Evolutionary conservation across 2,113 vertebrate species (phyloP).

Genomic region (mouse (Mus musculus)): GRCm39 chr14:85572501-85573000

Average conservation of each 20-base stretch:
- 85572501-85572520: background rate
- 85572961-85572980: too few species aligned
- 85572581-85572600: background rate
- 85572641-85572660: background rate
- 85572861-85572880: background rate
- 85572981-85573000: background rate
- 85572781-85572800: too few species aligned
- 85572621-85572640: constrained; percentile 9
- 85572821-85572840: background rate
- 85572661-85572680: background rate
- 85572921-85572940: background rate
- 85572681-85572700: background rate
- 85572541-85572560: background rate
- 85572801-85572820: too few species aligned
- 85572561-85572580: background rate
- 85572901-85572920: background rate
- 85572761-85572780: background rate
- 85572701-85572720: background rate
- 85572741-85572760: background rate
- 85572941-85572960: too few species aligned
- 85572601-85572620: background rate
- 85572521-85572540: background rate
- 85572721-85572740: background rate
- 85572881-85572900: too few species aligned
- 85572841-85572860: background rate